phyloP scores from a whole-genome alignment of 2,888 invertebrate genomes.

The Amphipyra tragopoginis region DNA sequence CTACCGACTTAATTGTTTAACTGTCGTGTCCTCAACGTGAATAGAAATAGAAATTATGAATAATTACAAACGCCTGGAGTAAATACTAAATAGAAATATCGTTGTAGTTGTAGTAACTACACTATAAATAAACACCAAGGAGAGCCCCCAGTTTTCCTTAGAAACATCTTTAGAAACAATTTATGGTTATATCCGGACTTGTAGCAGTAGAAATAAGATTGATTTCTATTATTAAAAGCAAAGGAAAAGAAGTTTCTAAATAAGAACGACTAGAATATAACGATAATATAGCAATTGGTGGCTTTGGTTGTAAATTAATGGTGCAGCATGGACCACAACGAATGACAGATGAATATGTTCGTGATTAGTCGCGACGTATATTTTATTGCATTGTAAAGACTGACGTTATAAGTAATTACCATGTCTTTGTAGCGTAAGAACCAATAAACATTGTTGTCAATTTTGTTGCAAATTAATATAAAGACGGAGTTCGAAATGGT shows the following conservation, averaged over 20 bases:
- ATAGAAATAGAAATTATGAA: slow-evolving; percentile 50
- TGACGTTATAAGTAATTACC: slow-evolving; percentile 9
- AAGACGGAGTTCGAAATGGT: too few species aligned
- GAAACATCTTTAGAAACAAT: neutral
- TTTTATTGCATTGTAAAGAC: slow-evolving; percentile 4
- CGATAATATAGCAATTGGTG: too few species aligned
- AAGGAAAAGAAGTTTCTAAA: too few species aligned
- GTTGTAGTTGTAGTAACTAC: too few species aligned
- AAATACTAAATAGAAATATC: neutral
- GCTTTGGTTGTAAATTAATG: too few species aligned
- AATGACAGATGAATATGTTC: neutral
- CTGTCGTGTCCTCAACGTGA: slow-evolving; percentile 50
- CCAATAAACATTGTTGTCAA: neutral
- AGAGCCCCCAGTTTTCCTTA: neutral
- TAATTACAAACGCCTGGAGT: slow-evolving; percentile 34
- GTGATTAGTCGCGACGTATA: slow-evolving; percentile 13
- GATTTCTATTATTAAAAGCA: too few species aligned
- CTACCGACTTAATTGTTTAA: slow-evolving; percentile 38
- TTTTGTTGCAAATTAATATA: neutral
- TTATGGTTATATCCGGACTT: neutral
- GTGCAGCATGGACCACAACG: neutral
- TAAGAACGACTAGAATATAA: too few species aligned
- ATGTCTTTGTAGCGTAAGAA: neutral
- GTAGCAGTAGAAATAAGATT: neutral
- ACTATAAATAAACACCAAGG: neutral